Conservation (phyloP, 2,797 vertebrate species). For the Psittacula echo region DNA sequence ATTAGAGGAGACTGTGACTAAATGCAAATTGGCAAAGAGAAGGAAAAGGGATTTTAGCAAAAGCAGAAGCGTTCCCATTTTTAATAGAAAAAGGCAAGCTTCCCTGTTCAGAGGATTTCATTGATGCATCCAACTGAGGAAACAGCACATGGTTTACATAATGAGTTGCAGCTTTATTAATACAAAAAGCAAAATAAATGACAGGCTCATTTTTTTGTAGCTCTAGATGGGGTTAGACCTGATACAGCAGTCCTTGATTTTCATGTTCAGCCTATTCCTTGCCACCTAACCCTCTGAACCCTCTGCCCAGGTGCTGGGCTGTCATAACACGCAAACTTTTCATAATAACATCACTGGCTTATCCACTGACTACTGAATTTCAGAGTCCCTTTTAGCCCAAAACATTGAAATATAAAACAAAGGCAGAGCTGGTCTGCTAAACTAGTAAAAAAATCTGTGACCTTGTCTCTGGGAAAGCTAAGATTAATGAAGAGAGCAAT, state of each 20-base stretch:
- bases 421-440: background rate
- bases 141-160: background rate
- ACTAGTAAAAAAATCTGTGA: background rate
- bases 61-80: background rate
- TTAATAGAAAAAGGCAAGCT: background rate
- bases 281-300: background rate
- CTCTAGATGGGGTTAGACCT: background rate
- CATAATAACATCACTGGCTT: background rate
- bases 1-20: constrained; percentile 26
- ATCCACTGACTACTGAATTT: background rate
- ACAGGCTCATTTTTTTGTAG: background rate
- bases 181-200: constrained; percentile 9
- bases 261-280: background rate
- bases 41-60: background rate
- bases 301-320: background rate
- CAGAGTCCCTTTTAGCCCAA: background rate
- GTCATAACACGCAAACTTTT: background rate
- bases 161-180: constrained; percentile 36
- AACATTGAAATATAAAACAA: background rate
- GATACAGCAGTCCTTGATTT: background rate
- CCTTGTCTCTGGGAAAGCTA: background rate
- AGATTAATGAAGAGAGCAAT: background rate
- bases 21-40: background rate
- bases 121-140: background rate
- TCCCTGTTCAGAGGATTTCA: background rate